phyloP scores from a whole-genome alignment of 1,140 invertebrate species.

The Spodoptera litura region DNA sequence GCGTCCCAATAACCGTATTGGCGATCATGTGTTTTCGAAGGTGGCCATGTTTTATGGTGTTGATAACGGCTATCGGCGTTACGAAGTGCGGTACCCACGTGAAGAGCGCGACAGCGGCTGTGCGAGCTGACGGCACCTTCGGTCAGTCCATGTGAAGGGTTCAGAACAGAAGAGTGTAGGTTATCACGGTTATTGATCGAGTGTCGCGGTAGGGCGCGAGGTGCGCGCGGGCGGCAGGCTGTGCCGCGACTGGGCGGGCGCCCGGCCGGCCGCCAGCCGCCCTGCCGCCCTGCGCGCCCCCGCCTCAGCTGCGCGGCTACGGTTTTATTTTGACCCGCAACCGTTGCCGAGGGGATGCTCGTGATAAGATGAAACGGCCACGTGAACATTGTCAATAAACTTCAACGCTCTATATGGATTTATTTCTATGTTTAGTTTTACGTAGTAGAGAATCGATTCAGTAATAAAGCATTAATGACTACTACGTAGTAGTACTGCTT shows the following conservation, averaged over 20 bases:
- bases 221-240: conserved; percentile 73
- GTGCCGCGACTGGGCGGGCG: conserved; percentile 74
- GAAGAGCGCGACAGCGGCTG: neutral
- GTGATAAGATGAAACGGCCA: conserved; percentile 57
- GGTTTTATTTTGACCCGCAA: conserved; percentile 67
- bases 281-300: conserved; percentile 44
- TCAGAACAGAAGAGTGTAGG: conserved; percentile 47
- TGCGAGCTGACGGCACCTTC: neutral
- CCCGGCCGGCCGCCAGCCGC: conserved; percentile 55
- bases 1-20: conserved; percentile 55
- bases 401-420: conserved; percentile 28
- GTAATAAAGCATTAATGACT: neutral
- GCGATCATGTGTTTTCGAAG: conserved; percentile 76
- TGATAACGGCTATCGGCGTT: conserved; percentile 59
- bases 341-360: conserved; percentile 58
- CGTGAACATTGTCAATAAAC: conserved; percentile 68
- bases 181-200: conserved; percentile 71
- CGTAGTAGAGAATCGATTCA: neutral
- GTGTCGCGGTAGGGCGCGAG: conserved; percentile 58
- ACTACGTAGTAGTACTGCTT: too few species aligned
- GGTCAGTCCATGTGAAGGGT: neutral
- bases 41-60: conserved; percentile 72
- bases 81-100: conserved; percentile 54
- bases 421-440: neutral
- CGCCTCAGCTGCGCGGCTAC: conserved; percentile 70